These are phyloP conservation scores for Drosophila cyrtoloma DNA, from an alignment of 2,888 invertebrate genomes.

Conservation along the genomic window DNA sequence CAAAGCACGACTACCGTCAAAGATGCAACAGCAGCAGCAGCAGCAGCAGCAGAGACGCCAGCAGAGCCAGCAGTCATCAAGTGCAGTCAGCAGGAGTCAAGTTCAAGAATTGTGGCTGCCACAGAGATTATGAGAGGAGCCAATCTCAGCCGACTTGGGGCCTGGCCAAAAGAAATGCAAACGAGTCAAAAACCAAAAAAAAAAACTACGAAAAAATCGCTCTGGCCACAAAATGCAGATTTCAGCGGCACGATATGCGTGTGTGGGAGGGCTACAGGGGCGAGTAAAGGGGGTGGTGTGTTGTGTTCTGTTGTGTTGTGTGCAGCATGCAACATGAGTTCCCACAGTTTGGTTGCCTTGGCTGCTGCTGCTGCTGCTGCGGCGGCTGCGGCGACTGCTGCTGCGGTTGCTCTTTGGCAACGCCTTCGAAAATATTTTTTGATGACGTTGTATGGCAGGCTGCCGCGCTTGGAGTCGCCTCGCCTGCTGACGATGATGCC, in stretches of 20 bases:
- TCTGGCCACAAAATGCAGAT: constrained; percentile 72
- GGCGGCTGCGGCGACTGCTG: constrained; percentile 62
- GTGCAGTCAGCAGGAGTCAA: constrained; percentile 43
- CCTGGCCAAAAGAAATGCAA: constrained; percentile 66
- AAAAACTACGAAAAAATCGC: not conserved
- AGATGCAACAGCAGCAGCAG: constrained; percentile 27
- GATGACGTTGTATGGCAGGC: constrained; percentile 79
- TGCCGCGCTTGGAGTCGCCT: constrained; percentile 38
- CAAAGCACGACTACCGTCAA: constrained; percentile 79
- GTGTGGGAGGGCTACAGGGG: not conserved
- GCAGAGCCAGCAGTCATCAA: constrained; percentile 47
- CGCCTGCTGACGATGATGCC: constrained; percentile 50
- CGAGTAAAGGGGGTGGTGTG: not conserved
- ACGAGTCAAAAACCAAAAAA: constrained; percentile 59
- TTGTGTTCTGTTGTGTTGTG: constrained; percentile 47
- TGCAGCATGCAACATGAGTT: constrained; percentile 79
- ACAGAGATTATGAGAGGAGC: constrained; percentile 67
- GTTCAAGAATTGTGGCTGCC: constrained; percentile 52
- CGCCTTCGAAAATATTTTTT: constrained; percentile 70
- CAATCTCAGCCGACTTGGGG: constrained; percentile 54
- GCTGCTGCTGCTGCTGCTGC: constrained; percentile 33
- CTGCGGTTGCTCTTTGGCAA: constrained; percentile 78
- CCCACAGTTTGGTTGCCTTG: constrained; percentile 66
- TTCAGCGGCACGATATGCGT: constrained; percentile 72
- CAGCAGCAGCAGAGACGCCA: not conserved